Percentiles rank a stretch among this genome's conserved stretches.
Evolutionary conservation across 2,888 invertebrate species (phyloP).

Genomic region (Omphaloscelis lunosa): DNA sequence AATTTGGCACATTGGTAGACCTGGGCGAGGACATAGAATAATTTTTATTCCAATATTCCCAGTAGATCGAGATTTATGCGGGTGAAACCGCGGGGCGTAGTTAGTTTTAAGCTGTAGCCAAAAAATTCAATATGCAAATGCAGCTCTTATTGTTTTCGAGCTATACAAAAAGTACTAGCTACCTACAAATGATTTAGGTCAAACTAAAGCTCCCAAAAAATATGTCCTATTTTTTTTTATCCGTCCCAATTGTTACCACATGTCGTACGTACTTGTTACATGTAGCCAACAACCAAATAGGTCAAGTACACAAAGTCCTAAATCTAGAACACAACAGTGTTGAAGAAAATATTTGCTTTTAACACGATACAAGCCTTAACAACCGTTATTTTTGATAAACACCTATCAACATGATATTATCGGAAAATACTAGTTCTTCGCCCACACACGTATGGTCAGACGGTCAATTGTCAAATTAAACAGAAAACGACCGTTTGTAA

Average conservation of each 20-base stretch:
- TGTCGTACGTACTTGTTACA: constrained; percentile 22
- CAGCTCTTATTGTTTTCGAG: not conserved
- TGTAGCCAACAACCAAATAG: constrained; percentile 31
- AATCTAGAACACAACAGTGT: constrained; percentile 7
- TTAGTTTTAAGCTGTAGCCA: not conserved
- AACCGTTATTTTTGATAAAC: constrained; percentile 63
- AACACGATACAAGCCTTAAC: constrained; percentile 21
- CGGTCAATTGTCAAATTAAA: constrained; percentile 75
- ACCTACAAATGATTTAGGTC: constrained; percentile 8
- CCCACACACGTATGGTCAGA: constrained; percentile 69
- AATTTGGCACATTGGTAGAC: too few species aligned
- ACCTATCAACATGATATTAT: constrained; percentile 53
- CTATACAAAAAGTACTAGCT: not conserved
- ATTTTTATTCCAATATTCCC: too few species aligned
- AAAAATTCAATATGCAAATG: not conserved
- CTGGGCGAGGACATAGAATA: too few species aligned
- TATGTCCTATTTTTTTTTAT: constrained; percentile 9
- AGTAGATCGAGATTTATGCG: too few species aligned
- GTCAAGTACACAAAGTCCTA: constrained; percentile 47
- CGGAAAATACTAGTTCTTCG: constrained; percentile 60
- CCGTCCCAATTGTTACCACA: constrained; percentile 43
- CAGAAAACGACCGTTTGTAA: constrained; percentile 68
- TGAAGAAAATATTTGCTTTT: constrained; percentile 57
- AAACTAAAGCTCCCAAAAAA: constrained; percentile 21
- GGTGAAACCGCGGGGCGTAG: too few species aligned